Evolutionary conservation across 2,113 vertebrate species (phyloP).

Genomic region (Aleadryas rufinucha): DNA sequence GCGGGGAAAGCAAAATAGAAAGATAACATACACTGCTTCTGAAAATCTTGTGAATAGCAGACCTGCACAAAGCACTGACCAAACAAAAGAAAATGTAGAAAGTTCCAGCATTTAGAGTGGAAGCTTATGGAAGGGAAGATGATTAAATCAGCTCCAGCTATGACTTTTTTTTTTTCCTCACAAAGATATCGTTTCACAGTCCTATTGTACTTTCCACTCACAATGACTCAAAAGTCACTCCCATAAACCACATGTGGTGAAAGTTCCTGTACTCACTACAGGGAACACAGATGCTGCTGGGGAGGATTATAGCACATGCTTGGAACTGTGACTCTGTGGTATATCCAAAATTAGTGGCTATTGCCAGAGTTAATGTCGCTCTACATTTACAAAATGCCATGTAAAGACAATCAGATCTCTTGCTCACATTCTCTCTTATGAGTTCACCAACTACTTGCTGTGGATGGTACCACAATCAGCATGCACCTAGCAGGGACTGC

Average conservation of each 20-base stretch:
- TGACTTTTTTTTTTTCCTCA: neutral
- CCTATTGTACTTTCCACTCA: neutral
- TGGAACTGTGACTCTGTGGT: neutral
- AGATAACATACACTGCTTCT: neutral
- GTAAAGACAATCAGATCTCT: neutral
- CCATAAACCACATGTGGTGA: neutral
- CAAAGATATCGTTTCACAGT: neutral
- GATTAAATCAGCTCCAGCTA: neutral
- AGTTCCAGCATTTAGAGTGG: neutral
- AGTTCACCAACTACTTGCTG: neutral
- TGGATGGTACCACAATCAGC: neutral
- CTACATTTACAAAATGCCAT: neutral
- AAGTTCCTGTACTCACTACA: neutral
- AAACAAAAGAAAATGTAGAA: neutral
- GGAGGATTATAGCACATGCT: neutral
- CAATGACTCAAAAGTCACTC: neutral
- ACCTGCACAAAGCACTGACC: neutral
- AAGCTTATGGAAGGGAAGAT: neutral
- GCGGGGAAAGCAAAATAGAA: neutral
- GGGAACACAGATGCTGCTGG: neutral
- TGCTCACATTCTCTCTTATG: neutral
- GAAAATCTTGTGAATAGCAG: neutral
- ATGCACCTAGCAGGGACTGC: neutral
- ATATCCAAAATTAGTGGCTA: neutral
- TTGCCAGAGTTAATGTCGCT: neutral